Conservation (phyloP, 1,140 invertebrate genomes). For the Hycleus phaleratus region DNA sequence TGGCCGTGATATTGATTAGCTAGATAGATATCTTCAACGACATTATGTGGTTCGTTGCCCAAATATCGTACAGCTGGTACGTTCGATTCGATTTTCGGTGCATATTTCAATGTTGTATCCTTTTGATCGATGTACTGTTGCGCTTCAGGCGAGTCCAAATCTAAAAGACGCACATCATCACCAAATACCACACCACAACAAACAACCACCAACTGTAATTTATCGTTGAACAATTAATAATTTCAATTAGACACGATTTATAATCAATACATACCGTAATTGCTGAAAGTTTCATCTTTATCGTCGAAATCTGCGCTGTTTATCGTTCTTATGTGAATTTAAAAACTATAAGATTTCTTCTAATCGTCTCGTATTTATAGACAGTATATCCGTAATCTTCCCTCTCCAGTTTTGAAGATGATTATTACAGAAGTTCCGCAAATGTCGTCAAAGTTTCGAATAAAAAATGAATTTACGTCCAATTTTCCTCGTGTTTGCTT, state of each 20-base stretch:
- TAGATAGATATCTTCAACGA: constrained; percentile 56
- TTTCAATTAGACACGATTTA: too few relatives aligned
- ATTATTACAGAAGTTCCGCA: too few relatives aligned
- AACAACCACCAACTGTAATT: neutral
- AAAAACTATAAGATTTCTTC: neutral
- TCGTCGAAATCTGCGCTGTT: too few relatives aligned
- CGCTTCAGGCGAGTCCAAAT: constrained; percentile 54
- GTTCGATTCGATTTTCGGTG: constrained; percentile 45
- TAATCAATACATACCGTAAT: too few relatives aligned
- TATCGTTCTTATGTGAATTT: neutral
- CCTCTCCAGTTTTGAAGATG: too few relatives aligned
- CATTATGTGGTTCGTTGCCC: constrained; percentile 54
- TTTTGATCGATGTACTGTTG: constrained; percentile 48
- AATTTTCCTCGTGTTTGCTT: too few relatives aligned
- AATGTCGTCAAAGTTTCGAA: too few relatives aligned
- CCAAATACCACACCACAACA: neutral
- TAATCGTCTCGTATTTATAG: too few relatives aligned
- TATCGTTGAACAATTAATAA: neutral
- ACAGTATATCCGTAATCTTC: too few relatives aligned
- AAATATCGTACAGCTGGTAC: constrained; percentile 42
- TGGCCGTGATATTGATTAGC: constrained; percentile 59
- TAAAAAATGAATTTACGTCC: too few relatives aligned
- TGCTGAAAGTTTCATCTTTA: too few relatives aligned
- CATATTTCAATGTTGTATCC: constrained; percentile 42
- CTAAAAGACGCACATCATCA: constrained; percentile 39